Evolutionary conservation across 2,113 vertebrate genomes (phyloP), one percentile per base, ranked within the genome.

Genomic region (Clarias batrachus): DNA sequence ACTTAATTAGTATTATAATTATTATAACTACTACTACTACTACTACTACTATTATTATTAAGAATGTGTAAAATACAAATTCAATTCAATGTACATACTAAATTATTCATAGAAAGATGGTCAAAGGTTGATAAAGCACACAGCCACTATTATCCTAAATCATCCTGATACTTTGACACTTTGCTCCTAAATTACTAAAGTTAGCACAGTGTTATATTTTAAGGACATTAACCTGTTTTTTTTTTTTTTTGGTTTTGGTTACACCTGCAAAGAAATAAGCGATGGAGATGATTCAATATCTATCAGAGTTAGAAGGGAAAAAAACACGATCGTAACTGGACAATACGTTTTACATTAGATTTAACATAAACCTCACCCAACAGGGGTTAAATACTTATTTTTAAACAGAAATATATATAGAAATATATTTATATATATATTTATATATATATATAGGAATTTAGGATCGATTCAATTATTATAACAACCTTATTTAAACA

Each of bases 311-410:
- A 41, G 65, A 78, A 70, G 74, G 41, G 63, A 92, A 54, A 91
- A 90, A 88, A 91, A 91, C 91, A 87, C 89, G 91, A 94, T 88
- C 92, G 93, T 90, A 92, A 95, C 91, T 91, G 90, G 88, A 93
- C 88, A 93, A 90, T 33, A 93, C 89, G 93, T 93, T 77, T 94
- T 33, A 93, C 89, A 93, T 93, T 77, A 94, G 93, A 94, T 93
- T 92, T 23, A 54, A 76, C 12, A 6, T 41, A 92, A 92, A 91
- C 91, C 93, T 92, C 92, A 93, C 83, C 83, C 91, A 93, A 91
- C 73, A 81, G 68, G 54, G 83, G 88, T 86, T 84, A 91, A 91
- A 95, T 87, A 94, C 93, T 93, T 95, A 95, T 96, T 96, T 95
- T 95, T 95, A 91, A 95, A 95, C 94, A 89, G 81, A 87, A 78